Conservation (phyloP, 35 echinoderm and acorn worm genomes). For the Chiridota heheva region DNA sequence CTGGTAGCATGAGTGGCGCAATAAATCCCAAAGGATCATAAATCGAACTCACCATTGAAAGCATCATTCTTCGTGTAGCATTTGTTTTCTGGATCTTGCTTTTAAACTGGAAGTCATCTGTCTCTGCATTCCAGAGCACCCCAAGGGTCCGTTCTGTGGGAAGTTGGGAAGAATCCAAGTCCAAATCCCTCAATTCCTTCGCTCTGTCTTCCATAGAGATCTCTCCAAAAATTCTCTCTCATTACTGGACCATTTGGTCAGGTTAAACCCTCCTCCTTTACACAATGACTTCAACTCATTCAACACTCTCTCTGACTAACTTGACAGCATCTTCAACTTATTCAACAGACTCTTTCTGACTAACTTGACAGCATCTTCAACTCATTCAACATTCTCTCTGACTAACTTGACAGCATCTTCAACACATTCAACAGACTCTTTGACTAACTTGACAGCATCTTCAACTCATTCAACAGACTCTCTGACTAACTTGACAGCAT, state of each 20-base stretch:
- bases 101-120: slow-evolving; percentile 51
- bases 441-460: too few species aligned
- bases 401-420: too few species aligned
- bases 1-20: slow-evolving; percentile 19
- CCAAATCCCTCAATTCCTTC: slow-evolving; percentile 28
- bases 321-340: slow-evolving; percentile 4
- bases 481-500: too few species aligned
- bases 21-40: slow-evolving; percentile 63
- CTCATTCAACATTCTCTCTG: too few species aligned
- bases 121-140: slow-evolving; percentile 40
- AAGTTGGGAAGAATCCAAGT: slow-evolving; percentile 12
- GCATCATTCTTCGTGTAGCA: slow-evolving; percentile 37
- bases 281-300: slow-evolving; percentile 24
- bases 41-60: slow-evolving; percentile 36
- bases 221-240: slow-evolving; percentile 11
- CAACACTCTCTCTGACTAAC: too few species aligned
- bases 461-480: too few species aligned
- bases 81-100: slow-evolving; percentile 17
- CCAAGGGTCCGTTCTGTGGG: slow-evolving; percentile 37
- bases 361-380: too few species aligned
- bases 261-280: slow-evolving; percentile 53
- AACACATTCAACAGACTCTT: too few species aligned
- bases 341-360: slow-evolving; percentile 60
- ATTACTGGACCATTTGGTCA: slow-evolving; percentile 63
- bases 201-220: slow-evolving; percentile 45